Evolutionary conservation across 1,140 invertebrate genomes (phyloP).

Genomic region (Pseudomyrmex dendroicus): DNA sequence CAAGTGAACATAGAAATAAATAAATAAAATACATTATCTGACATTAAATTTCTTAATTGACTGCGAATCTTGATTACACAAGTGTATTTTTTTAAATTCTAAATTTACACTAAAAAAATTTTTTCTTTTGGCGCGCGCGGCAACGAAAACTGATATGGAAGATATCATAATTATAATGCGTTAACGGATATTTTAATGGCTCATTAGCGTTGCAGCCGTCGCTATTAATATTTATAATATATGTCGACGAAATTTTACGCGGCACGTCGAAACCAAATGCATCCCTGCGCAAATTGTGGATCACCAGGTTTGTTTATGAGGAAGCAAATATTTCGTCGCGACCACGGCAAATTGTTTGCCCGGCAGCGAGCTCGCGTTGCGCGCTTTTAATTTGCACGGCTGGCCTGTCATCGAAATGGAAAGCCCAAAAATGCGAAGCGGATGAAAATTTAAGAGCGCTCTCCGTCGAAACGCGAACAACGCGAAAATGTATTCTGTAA

Average conservation of each 20-base stretch:
- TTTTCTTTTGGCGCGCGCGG: no score
- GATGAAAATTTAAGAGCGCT: conserved; percentile 37
- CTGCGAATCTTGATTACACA: no score
- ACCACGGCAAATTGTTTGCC: conserved; percentile 67
- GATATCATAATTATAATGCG: not conserved
- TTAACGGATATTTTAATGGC: conserved; percentile 7
- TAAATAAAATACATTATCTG: no score
- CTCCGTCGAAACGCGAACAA: not conserved
- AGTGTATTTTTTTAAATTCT: no score
- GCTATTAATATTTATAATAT: not conserved
- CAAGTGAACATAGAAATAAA: no score
- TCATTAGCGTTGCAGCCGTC: conserved; percentile 27
- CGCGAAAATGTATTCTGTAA: conserved; percentile 6
- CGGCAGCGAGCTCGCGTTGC: conserved; percentile 44
- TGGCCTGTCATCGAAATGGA: conserved; percentile 46
- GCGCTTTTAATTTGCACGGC: conserved; percentile 66
- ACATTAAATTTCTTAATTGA: no score
- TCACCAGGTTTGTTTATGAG: conserved; percentile 69
- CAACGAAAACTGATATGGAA: no score
- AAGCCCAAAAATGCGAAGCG: conserved; percentile 25
- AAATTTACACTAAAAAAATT: no score
- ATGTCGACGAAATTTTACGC: not conserved
- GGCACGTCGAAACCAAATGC: conserved; percentile 44
- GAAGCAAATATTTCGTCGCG: conserved; percentile 61
- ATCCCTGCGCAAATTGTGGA: conserved; percentile 63